phyloP scores from a whole-genome alignment of 2,113 vertebrate genomes.

The Polyodon spathula region DNA sequence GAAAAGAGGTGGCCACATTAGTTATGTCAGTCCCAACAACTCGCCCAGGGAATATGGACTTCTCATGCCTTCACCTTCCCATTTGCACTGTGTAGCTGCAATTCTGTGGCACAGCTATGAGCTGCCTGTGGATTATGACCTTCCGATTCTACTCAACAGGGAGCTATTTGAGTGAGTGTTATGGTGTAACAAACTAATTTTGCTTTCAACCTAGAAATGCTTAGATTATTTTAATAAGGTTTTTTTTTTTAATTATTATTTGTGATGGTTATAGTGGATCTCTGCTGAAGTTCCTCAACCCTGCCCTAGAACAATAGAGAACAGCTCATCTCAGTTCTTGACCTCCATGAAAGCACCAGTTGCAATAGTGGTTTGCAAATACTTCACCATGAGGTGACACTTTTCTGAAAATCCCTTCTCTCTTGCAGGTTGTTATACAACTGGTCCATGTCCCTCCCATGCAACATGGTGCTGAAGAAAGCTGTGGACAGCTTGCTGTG shows the following conservation, averaged over 20 bases:
- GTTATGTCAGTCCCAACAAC: slow-evolving; percentile 54
- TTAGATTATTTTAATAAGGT: too few species aligned
- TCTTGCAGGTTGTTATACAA: slow-evolving; percentile 76
- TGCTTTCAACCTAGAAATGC: background rate
- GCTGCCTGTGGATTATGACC: slow-evolving; percentile 87
- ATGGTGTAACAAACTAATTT: too few species aligned
- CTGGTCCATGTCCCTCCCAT: slow-evolving; percentile 96
- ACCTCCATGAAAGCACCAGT: too few species aligned
- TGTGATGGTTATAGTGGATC: too few species aligned
- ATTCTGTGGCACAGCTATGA: slow-evolving; percentile 96
- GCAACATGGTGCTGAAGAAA: slow-evolving; percentile 94
- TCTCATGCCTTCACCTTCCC: slow-evolving; percentile 94
- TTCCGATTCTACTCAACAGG: slow-evolving; percentile 77
- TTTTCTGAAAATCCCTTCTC: background rate
- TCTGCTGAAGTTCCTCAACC: too few species aligned
- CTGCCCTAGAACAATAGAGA: too few species aligned
- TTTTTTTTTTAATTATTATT: background rate
- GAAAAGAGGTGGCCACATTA: slow-evolving; percentile 70
- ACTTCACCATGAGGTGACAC: too few species aligned
- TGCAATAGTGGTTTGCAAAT: too few species aligned
- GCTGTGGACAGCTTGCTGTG: slow-evolving; percentile 95
- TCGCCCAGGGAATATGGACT: slow-evolving; percentile 85
- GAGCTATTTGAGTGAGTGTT: slow-evolving; percentile 93
- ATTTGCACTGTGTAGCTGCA: slow-evolving; percentile 91
- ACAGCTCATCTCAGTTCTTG: too few species aligned